Evolutionary conservation across 1,140 invertebrate genomes (phyloP).

Genomic region (Mercenaria mercenaria): DNA sequence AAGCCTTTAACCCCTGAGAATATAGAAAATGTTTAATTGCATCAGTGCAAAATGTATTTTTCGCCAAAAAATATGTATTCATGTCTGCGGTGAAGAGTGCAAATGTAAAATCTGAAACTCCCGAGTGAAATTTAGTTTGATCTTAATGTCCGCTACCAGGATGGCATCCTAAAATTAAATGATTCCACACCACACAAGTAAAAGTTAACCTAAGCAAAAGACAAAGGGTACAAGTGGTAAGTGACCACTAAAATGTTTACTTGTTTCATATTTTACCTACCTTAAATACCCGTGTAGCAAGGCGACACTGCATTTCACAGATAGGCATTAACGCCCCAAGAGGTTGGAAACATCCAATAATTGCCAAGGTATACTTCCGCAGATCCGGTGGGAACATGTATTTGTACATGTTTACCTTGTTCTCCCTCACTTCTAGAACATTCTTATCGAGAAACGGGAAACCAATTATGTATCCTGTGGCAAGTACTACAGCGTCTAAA

Average conservation of each 20-base stretch:
- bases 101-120: neutral
- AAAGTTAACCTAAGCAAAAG: no score
- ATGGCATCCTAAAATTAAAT: no score
- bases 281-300: constrained; percentile 71
- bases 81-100: neutral
- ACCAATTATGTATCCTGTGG: constrained; percentile 81
- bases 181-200: no score
- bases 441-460: constrained; percentile 79
- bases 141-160: no score
- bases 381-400: constrained; percentile 86
- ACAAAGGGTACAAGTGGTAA: no score
- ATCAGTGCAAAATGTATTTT: neutral
- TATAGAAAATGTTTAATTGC: neutral
- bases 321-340: constrained; percentile 87
- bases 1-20: constrained; percentile 39
- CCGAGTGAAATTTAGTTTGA: neutral
- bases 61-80: neutral
- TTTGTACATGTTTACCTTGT: constrained; percentile 86
- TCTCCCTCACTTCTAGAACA: constrained; percentile 79
- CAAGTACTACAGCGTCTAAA: constrained; percentile 81
- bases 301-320: constrained; percentile 75
- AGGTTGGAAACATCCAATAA: constrained; percentile 88
- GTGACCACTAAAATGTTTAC: no score
- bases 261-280: no score
- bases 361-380: constrained; percentile 84